A percentile compares a stretch with the other conserved stretches of the same genome.
Evolutionary conservation across 2,113 vertebrate genomes (phyloP).

Genomic region (Elanus axillaris): DNA sequence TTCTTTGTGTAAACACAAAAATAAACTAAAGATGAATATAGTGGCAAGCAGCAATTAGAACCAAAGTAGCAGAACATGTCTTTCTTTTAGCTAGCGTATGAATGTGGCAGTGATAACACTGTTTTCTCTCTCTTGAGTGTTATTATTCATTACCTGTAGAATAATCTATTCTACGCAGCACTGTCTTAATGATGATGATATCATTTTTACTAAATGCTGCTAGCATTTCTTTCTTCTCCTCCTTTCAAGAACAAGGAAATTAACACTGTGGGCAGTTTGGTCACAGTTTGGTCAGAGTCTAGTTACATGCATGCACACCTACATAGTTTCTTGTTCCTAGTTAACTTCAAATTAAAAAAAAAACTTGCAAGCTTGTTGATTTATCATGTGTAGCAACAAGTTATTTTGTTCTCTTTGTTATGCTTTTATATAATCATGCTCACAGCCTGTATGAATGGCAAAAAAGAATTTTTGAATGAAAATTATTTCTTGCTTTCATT

Average conservation of each 20-base stretch:
- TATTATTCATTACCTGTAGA: constrained; percentile 1
- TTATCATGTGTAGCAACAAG: constrained; percentile 67
- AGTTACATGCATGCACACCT: not conserved
- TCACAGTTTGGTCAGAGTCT: constrained; percentile 10
- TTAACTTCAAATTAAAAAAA: constrained; percentile 49
- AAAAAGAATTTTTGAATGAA: constrained; percentile 71
- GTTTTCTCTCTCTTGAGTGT: not conserved
- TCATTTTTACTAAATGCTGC: not conserved
- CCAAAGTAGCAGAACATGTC: not conserved
- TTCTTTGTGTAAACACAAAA: constrained; percentile 20
- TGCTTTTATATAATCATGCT: constrained; percentile 47
- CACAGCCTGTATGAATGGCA: constrained; percentile 60
- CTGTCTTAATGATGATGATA: not conserved
- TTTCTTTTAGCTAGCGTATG: not conserved
- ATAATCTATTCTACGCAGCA: not conserved
- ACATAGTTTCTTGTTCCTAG: constrained; percentile 20
- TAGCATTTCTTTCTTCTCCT: not conserved
- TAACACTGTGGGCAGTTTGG: not conserved
- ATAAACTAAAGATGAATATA: not conserved
- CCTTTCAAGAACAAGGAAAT: not conserved
- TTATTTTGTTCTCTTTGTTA: constrained; percentile 68
- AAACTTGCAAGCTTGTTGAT: constrained; percentile 59
- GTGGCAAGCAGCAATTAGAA: constrained; percentile 6
- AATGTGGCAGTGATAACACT: not conserved
- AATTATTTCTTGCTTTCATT: constrained; percentile 71